Percentiles rank a stretch among this genome's conserved stretches.
These are phyloP conservation scores for Eucidaris tribuloides DNA, from an alignment of 35 echinoderm and acorn worm species.

Conservation along the genomic window DNA sequence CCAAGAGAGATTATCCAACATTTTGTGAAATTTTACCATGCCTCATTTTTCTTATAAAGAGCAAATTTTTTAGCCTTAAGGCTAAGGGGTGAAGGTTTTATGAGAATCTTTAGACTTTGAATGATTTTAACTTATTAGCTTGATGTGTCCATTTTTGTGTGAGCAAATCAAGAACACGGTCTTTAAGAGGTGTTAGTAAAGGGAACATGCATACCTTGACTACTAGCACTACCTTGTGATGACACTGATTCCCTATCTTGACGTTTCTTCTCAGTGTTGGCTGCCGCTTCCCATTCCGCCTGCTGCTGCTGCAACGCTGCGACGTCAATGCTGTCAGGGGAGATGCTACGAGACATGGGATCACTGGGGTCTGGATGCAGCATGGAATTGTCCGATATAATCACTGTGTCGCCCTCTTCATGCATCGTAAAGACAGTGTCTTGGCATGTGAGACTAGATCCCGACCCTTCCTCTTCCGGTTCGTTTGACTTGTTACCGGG, in stretches of 20 bases:
- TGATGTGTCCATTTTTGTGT: no score
- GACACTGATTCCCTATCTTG: not conserved
- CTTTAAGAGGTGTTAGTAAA: no score
- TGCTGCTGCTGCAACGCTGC: constrained; percentile 36
- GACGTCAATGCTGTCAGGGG: constrained; percentile 90
- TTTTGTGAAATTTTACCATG: no score
- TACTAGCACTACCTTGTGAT: constrained; percentile 35
- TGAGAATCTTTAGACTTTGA: no score
- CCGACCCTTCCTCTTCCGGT: constrained; percentile 75
- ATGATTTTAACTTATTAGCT: no score
- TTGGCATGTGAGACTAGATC: constrained; percentile 50
- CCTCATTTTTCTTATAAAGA: no score
- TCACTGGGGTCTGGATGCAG: constrained; percentile 13
- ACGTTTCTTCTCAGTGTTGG: not conserved
- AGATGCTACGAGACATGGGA: constrained; percentile 67
- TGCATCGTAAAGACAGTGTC: constrained; percentile 72
- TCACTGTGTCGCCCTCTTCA: constrained; percentile 88
- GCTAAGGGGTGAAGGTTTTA: no score
- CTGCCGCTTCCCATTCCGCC: constrained; percentile 6
- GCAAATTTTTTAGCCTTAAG: no score
- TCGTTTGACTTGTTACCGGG: constrained; percentile 47
- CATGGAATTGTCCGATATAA: constrained; percentile 80
- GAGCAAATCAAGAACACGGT: no score
- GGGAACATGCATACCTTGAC: constrained; percentile 21
- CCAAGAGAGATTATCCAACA: no score